Percentiles rank a stretch among this genome's conserved stretches.
phyloP scores from a whole-genome alignment of 2,797 vertebrate species.

The Scyliorhinus canicula region DNA sequence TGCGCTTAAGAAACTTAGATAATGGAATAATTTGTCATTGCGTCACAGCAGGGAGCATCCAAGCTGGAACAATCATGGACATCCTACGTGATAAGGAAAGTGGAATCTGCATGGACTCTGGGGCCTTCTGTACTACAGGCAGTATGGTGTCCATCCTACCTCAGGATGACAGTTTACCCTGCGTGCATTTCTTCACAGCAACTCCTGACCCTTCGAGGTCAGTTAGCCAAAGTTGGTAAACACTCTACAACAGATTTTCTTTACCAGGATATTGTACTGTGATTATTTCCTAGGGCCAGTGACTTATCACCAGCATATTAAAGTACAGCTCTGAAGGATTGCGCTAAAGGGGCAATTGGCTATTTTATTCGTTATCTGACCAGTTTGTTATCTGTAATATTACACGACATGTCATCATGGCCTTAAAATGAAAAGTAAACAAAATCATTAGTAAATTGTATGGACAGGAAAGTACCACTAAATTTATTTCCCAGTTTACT shows the following conservation, averaged over 20 bases:
- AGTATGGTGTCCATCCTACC: conserved; percentile 92
- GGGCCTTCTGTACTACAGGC: conserved; percentile 77
- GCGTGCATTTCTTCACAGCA: conserved; percentile 85
- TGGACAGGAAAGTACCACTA: neutral
- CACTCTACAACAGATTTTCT: neutral
- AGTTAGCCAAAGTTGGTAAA: conserved; percentile 36
- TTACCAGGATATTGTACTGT: neutral
- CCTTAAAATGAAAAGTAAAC: neutral
- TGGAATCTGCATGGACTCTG: conserved; percentile 86
- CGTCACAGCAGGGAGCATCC: conserved; percentile 65
- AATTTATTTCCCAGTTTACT: neutral
- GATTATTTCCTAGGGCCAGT: neutral
- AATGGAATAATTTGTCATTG: neutral
- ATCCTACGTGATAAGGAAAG: conserved; percentile 81
- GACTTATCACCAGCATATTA: neutral
- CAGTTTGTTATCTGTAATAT: neutral
- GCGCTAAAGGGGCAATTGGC: neutral
- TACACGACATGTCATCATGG: no score
- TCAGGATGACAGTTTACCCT: conserved; percentile 64
- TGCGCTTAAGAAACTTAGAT: neutral
- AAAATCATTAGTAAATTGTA: neutral
- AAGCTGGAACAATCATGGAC: conserved; percentile 73
- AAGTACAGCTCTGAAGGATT: neutral
- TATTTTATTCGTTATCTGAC: neutral
- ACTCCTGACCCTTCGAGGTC: conserved; percentile 88